A percentile compares a stretch with the other conserved stretches of the same genome.
phyloP scores from a whole-genome alignment of 2,888 invertebrate species.

The Pecten maximus region DNA sequence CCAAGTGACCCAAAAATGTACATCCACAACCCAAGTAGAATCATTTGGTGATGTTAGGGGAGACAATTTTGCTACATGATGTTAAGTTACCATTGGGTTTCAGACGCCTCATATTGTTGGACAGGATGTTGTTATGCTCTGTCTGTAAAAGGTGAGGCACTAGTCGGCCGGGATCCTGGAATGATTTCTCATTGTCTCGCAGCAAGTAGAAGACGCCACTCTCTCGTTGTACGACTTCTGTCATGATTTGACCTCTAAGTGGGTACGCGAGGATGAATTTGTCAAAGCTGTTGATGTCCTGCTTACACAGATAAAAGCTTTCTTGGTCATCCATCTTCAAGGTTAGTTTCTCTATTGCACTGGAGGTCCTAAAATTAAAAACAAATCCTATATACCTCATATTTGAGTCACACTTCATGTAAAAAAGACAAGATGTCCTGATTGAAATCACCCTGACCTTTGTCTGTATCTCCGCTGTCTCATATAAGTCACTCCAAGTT shows the following conservation, averaged over 20 bases:
- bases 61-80: no score
- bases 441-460: no score
- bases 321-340: slow-evolving; percentile 36
- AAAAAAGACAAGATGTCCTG: no score
- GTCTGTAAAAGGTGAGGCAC: not conserved
- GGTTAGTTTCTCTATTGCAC: slow-evolving; percentile 43
- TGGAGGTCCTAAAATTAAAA: slow-evolving; percentile 43
- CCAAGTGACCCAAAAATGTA: no score
- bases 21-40: no score
- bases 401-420: no score
- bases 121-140: not conserved
- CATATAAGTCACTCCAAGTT: no score
- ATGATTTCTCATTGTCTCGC: slow-evolving; percentile 39
- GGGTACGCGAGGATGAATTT: slow-evolving; percentile 42
- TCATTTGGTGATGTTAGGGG: no score
- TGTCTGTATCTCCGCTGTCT: no score
- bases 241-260: slow-evolving; percentile 42
- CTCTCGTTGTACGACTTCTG: slow-evolving; percentile 22
- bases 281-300: slow-evolving; percentile 40
- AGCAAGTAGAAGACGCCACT: slow-evolving; percentile 31
- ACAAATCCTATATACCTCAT: no score
- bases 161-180: not conserved
- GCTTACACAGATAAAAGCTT: slow-evolving; percentile 46
- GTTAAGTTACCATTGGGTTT: not conserved
- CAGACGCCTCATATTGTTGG: not conserved